Evolutionary conservation across 2,797 vertebrate species (phyloP), one percentile per base, ranked within the genome.

Genomic region (Anniella stebbinsi): DNA sequence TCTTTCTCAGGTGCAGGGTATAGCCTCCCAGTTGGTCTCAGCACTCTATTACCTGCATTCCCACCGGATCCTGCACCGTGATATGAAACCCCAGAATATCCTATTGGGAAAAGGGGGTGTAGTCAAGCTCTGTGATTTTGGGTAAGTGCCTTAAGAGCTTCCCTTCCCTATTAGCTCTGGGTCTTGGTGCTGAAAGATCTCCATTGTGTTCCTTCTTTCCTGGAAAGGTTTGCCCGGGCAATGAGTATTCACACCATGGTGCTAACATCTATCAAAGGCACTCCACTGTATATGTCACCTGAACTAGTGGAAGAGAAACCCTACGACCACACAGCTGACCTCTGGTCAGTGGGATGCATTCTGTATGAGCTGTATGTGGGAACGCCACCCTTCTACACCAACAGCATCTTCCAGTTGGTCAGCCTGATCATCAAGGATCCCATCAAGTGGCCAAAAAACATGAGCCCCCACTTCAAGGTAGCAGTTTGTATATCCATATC

Each of bases 1-100:
- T 94, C 81, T 93, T 88, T 0, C 9, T 2, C 94, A 99, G 99
- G 98, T 99, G 41, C 97, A 96, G 82, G 95, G 96, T 89, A 98
- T 99, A 30, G 98, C 99, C 90, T 98, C 98, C 92, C 99, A 99
- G 67, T 97, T 99, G 92, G 98, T 99, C 45, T 99, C 99, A 0
- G 99, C 99, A 77, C 97, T 99, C 82, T 99, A 99, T 95, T 99
- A 99, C 94, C 96, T 99, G 92, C 99, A 99, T 93, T 99, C 98
- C 84, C 98, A 99, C 95, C 98, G 99, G 10, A 99, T 99, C 93
- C 98, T 99, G 87, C 99, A 99, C 93, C 98, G 99, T 0, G 99
- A 99, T 97, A 98, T 99, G 98, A 99, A 99, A 92, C 99, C 99
- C 41, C 99, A 99, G 96, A 99, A 99, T 92, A 99, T 99, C 90